These are phyloP conservation scores for Scatophagus argus DNA, from an alignment of 2,113 vertebrate genomes.

Conservation along the genomic window DNA sequence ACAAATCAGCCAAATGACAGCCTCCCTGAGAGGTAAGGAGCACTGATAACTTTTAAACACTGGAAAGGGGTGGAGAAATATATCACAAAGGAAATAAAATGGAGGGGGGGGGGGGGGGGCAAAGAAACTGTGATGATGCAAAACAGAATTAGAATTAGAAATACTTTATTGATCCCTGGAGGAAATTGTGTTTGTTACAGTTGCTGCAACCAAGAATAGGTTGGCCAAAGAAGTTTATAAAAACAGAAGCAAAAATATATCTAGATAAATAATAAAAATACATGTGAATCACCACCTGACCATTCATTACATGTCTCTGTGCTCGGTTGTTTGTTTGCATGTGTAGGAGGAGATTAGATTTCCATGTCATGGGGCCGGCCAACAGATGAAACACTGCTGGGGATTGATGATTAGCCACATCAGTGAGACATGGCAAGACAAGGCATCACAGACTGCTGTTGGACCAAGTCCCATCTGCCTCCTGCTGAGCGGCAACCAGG, in stretches of 20 bases:
- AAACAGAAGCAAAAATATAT: too few species aligned
- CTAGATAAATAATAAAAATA: too few species aligned
- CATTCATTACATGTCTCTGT: conserved; percentile 19
- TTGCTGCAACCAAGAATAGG: too few species aligned
- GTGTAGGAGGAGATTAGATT: conserved; percentile 44
- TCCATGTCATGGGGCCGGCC: background rate
- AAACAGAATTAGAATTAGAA: too few species aligned
- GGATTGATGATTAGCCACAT: conserved; percentile 61
- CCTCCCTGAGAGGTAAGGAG: background rate
- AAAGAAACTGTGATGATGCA: too few species aligned
- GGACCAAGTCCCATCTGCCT: conserved; percentile 43
- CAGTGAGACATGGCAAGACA: conserved; percentile 38
- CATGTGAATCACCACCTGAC: conserved; percentile 40
- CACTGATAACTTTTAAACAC: conserved; percentile 39
- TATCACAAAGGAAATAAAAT: conserved; percentile 4
- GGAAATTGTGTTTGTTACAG: too few species aligned
- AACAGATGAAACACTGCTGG: conserved; percentile 35
- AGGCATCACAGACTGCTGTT: conserved; percentile 18
- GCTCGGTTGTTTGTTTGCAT: conserved; percentile 19
- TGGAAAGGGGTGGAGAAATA: background rate
- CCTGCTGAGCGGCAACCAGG: conserved; percentile 17
- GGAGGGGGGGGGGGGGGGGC: conserved; percentile 1
- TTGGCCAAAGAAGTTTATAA: too few species aligned
- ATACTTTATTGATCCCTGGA: too few species aligned
- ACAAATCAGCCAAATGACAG: conserved; percentile 13